Evolutionary conservation across 2,113 vertebrate genomes (phyloP).

Genomic region (Deroptyus accipitrinus): DNA sequence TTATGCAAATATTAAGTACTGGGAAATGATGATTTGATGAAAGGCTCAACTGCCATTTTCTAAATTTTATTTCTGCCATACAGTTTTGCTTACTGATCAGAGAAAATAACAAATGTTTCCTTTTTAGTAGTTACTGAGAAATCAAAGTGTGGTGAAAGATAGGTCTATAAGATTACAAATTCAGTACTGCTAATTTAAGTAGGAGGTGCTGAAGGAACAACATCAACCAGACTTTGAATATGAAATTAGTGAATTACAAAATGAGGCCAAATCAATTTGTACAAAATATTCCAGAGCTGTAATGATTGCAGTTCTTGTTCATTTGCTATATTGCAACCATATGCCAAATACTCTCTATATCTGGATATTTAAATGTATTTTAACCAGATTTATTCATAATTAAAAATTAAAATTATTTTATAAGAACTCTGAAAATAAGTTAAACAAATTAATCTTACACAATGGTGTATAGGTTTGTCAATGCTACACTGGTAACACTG

Average conservation of each 20-base stretch:
- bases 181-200: not conserved
- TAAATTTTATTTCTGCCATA: not conserved
- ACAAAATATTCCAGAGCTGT: not conserved
- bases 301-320: not conserved
- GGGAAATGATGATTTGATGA: not conserved
- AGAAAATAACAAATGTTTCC: constrained; percentile 1
- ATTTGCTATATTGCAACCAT: not conserved
- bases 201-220: not conserved
- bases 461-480: not conserved
- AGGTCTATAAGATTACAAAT: not conserved
- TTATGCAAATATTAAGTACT: not conserved
- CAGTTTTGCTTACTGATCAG: constrained; percentile 12
- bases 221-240: not conserved
- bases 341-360: not conserved
- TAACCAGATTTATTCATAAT: not conserved
- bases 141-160: not conserved
- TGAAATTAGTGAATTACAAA: not conserved
- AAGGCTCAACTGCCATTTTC: not conserved
- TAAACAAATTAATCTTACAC: not conserved
- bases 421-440: not conserved
- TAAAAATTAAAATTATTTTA: not conserved
- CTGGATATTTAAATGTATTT: not conserved
- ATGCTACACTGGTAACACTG: fast-evolving
- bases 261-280: not conserved
- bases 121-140: not conserved